Conservation (phyloP, 1,140 invertebrate species). For the Acromyrmex echinatior region DNA sequence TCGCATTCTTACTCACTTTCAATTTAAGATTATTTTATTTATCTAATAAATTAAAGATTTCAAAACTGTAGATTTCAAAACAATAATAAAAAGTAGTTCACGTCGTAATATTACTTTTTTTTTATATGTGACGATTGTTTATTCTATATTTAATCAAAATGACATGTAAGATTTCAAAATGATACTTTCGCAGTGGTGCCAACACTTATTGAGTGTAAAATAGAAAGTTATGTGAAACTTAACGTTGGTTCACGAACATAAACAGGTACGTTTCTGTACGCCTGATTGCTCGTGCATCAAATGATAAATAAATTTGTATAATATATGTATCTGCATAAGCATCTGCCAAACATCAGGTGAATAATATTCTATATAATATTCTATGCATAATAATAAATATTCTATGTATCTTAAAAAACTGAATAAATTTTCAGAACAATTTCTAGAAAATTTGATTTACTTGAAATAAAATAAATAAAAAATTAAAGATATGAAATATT, state of each 20-base stretch:
- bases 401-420: neutral
- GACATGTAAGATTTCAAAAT: neutral
- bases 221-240: constrained; percentile 67
- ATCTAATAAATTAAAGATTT: constrained; percentile 3
- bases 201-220: constrained; percentile 29
- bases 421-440: too few species aligned
- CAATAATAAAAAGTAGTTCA: neutral
- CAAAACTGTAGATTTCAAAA: neutral
- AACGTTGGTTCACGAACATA: constrained; percentile 34
- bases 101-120: constrained; percentile 1
- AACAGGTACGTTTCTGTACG: neutral
- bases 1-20: constrained; percentile 35
- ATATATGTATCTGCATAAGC: neutral
- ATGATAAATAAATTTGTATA: constrained; percentile 46
- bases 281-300: neutral
- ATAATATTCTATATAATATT: neutral
- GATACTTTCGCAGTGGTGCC: constrained; percentile 20
- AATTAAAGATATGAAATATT: neutral
- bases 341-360: neutral
- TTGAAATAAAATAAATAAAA: constrained; percentile 8
- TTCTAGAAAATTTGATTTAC: neutral
- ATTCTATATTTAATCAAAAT: neutral
- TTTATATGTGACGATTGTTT: neutral
- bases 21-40: constrained; percentile 1
- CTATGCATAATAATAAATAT: too few species aligned